phyloP scores from a whole-genome alignment of 2,113 vertebrate species.

The Corythornis madagascariensis region DNA sequence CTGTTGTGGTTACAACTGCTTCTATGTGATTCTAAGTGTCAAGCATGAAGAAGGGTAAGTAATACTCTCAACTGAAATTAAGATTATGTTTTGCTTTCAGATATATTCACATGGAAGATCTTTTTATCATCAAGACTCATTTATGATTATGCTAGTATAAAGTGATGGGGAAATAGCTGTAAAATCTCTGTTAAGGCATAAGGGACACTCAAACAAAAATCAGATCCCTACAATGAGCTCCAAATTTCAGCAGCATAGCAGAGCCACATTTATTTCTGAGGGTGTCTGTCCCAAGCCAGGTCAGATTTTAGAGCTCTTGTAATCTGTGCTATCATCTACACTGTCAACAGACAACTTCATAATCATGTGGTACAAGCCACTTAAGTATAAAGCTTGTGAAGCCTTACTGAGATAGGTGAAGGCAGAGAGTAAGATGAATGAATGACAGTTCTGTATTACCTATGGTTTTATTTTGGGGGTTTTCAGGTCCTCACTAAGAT shows the following conservation, averaged over 20 bases:
- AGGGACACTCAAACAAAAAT: not conserved
- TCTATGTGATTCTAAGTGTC: not conserved
- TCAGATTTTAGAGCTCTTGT: not conserved
- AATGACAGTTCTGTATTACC: not conserved
- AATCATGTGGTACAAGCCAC: not conserved
- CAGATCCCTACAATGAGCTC: not conserved
- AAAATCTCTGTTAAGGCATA: not conserved
- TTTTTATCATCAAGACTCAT: not conserved
- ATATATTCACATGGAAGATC: not conserved
- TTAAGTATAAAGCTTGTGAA: not conserved
- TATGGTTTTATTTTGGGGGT: not conserved
- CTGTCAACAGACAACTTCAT: not conserved
- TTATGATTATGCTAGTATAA: not conserved
- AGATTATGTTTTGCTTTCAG: not conserved
- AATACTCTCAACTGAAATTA: not conserved
- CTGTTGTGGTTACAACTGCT: not conserved
- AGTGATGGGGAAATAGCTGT: not conserved
- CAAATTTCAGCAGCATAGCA: not conserved
- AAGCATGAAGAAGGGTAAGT: not conserved
- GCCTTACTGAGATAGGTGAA: not conserved
- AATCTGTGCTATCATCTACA: not conserved
- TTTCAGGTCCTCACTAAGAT: not conserved
- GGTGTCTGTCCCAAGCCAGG: not conserved
- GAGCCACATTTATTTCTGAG: not conserved
- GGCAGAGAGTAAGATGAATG: not conserved